Evolutionary conservation across 2,888 invertebrate genomes (phyloP), one percentile per base, ranked within the genome.

Genomic region (Hirtodrosophila alboralis): DNA sequence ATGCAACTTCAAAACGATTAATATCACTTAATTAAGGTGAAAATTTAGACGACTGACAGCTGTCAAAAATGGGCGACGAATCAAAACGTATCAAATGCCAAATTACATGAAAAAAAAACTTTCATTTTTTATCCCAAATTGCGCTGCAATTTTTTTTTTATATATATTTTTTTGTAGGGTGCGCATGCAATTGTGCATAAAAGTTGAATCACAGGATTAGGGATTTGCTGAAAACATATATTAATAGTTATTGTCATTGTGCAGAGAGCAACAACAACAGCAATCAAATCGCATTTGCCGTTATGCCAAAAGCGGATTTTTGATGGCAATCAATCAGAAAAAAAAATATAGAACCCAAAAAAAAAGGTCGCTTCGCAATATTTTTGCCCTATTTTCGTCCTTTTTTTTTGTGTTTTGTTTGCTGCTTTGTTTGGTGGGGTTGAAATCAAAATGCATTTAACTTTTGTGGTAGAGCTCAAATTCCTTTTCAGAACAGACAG

Each of bases 1-100:
- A 7, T 44, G 30, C 23, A 8, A 5, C 23, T 23, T 23, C 26
- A 7, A 53, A 70, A 44, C 60, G 87, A 84, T 86, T 85, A 73
- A 80, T 84, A 80, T 77, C 86, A 86, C 75, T 85, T 85, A 84
- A 84, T 84, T 84, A 85, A 87, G 84, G 80, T 87, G 86, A 61
- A 84, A 87, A 83, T 75, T 33, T 73, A 79, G 75, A 68, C 67
- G 65, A 41, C 52, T 51, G 75, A 68, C 87, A 87, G 86, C 87
- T 87, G 87, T 80, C 85, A 86, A 59, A 81, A 73, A 60, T 45
- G 51, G 36, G 56, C 60, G 38, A 53, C 63, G 51, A 64, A 57
- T 53, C 51, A 23, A 54, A 67, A 61, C 54, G 57, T 76, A 80
- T 80, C 81, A 65, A 80, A 84, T 77, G 65, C 62, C 71, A 26